Percentiles rank a stretch among this genome's conserved stretches.
These are phyloP conservation scores for Notodonta ziczac DNA, from an alignment of 2,888 invertebrate species.

Conservation along the genomic window DNA sequence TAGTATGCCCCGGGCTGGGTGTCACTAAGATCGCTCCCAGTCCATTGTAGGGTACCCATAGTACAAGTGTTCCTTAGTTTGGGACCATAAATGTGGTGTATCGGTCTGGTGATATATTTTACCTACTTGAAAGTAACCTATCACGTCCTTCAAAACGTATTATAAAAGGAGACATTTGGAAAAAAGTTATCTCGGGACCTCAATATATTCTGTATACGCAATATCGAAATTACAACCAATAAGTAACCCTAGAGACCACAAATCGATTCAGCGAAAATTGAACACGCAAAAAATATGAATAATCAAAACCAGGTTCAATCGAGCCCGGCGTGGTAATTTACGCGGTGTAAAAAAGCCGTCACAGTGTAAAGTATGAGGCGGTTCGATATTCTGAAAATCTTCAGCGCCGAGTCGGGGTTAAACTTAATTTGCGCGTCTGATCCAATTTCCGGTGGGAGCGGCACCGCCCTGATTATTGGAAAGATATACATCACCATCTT, in stretches of 20 bases:
- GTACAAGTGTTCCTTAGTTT: too few species aligned
- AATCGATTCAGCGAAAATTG: constrained; percentile 18
- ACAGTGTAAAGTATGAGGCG: constrained; percentile 22
- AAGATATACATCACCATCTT: constrained; percentile 56
- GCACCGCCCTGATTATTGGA: constrained; percentile 59
- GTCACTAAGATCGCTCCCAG: too few species aligned
- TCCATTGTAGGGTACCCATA: too few species aligned
- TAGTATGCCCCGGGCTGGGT: too few species aligned
- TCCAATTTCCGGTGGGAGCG: constrained; percentile 62
- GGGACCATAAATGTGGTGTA: too few species aligned
- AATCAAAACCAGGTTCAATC: constrained; percentile 31
- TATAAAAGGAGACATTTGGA: too few species aligned
- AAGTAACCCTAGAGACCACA: neutral
- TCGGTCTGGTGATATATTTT: too few species aligned
- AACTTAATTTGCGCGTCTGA: constrained; percentile 67
- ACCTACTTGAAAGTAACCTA: too few species aligned
- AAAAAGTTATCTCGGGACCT: neutral
- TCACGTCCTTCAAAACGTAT: too few species aligned
- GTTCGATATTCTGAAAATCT: constrained; percentile 48
- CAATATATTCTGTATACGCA: neutral
- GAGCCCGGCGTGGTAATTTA: constrained; percentile 25
- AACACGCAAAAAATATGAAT: constrained; percentile 5
- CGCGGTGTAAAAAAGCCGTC: constrained; percentile 14
- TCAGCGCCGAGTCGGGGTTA: constrained; percentile 42
- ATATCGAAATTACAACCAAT: neutral